Percentiles rank a stretch among this genome's conserved stretches.
phyloP scores from a whole-genome alignment of 2,113 vertebrate genomes.

The Edolisoma coerulescens region DNA sequence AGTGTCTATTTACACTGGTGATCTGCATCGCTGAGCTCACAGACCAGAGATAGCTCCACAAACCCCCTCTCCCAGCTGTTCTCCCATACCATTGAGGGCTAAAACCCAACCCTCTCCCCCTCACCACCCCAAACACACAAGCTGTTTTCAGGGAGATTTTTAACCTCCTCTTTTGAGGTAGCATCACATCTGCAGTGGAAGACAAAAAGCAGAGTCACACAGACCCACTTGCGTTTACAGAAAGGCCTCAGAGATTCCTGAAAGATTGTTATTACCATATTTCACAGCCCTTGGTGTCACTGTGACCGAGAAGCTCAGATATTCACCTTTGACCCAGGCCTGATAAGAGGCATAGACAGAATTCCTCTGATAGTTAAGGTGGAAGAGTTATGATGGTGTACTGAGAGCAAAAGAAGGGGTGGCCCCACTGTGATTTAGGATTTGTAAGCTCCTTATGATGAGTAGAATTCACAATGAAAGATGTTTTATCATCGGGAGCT shows the following conservation, averaged over 20 bases:
- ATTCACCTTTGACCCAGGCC: conserved; percentile 40
- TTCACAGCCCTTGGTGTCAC: conserved; percentile 45
- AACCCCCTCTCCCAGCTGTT: neutral
- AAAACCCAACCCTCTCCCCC: neutral
- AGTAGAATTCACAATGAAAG: conserved; percentile 51
- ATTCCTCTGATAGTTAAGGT: conserved; percentile 61
- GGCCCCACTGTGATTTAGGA: conserved; percentile 37
- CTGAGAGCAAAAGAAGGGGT: conserved; percentile 15
- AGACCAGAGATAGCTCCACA: neutral
- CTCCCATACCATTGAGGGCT: neutral
- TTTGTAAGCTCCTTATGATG: conserved; percentile 56
- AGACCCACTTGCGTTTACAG: neutral
- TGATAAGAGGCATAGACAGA: conserved; percentile 40
- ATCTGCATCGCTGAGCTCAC: neutral
- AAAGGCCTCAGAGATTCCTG: neutral
- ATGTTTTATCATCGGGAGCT: neutral
- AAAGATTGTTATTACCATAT: conserved; percentile 19
- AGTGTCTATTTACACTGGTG: conserved; percentile 25
- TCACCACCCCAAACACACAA: neutral
- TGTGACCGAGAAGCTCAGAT: conserved; percentile 12
- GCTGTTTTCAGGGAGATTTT: neutral
- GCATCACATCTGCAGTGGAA: neutral
- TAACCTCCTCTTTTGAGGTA: neutral
- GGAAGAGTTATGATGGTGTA: conserved; percentile 36
- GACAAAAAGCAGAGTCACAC: conserved; percentile 1